Conservation (phyloP, 2,888 invertebrate species). For the Scaptomyza polygonia region DNA sequence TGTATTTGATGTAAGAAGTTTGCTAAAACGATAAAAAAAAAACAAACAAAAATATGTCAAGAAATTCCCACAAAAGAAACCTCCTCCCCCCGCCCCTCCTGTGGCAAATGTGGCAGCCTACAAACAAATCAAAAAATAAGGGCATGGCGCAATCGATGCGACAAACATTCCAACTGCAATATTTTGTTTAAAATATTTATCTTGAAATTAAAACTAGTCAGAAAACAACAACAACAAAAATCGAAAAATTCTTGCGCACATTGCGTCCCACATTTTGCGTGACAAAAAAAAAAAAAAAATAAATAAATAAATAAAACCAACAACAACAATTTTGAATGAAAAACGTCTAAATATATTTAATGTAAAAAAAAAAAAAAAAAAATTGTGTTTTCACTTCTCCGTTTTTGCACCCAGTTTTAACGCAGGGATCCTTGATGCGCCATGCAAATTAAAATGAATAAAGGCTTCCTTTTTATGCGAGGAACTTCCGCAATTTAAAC, state of each 20-base stretch:
- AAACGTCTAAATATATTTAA: slow-evolving; percentile 79
- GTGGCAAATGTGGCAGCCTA: slow-evolving; percentile 13
- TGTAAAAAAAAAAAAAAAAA: slow-evolving; percentile 64
- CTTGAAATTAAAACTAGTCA: slow-evolving; percentile 11
- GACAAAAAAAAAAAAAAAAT: too few species aligned
- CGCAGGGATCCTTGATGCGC: not conserved
- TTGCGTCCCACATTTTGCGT: slow-evolving; percentile 43
- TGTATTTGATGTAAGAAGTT: slow-evolving; percentile 77
- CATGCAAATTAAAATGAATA: slow-evolving; percentile 20
- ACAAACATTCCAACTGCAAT: slow-evolving; percentile 65
- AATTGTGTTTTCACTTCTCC: slow-evolving; percentile 36
- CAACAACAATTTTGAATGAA: slow-evolving; percentile 67
- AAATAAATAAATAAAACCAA: too few species aligned
- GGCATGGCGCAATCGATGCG: slow-evolving; percentile 22
- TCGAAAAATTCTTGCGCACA: slow-evolving; percentile 21
- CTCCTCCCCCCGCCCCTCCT: not conserved
- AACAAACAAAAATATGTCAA: slow-evolving; percentile 42
- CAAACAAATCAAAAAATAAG: too few species aligned
- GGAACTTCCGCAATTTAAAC: slow-evolving; percentile 67
- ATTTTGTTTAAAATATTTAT: slow-evolving; percentile 65
- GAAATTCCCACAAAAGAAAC: slow-evolving; percentile 10
- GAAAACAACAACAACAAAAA: not conserved
- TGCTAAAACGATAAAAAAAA: slow-evolving; percentile 62
- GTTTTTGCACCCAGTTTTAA: not conserved
- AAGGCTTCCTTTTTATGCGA: slow-evolving; percentile 39